A percentile compares a stretch with the other conserved stretches of the same genome.
These are phyloP conservation scores for Serilophus lunatus DNA, from an alignment of 2,113 vertebrate genomes.

Conservation along the genomic window DNA sequence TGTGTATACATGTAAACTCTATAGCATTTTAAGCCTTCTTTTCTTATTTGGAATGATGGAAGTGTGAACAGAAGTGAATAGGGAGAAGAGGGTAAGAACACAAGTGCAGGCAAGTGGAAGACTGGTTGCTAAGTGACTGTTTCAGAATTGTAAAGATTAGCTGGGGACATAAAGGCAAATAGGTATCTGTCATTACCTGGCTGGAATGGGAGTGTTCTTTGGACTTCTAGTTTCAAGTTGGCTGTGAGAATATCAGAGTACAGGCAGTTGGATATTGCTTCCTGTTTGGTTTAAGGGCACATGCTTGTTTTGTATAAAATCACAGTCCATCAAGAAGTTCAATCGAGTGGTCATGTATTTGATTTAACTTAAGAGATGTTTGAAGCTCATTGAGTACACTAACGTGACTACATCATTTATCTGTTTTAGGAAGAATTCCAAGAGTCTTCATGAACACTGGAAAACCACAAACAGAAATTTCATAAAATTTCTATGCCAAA, in stretches of 20 bases:
- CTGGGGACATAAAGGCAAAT: background rate
- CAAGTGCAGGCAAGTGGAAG: background rate
- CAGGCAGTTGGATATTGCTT: fast-evolving
- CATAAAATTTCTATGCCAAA: background rate
- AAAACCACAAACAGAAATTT: background rate
- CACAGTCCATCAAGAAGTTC: background rate
- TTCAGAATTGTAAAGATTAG: background rate
- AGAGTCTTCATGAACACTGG: background rate
- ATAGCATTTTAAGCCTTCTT: background rate
- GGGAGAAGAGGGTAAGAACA: background rate
- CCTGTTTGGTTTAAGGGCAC: background rate
- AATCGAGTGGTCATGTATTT: background rate
- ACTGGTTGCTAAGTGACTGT: background rate
- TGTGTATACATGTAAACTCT: background rate
- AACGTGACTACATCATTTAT: background rate
- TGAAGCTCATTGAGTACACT: background rate
- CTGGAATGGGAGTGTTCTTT: background rate
- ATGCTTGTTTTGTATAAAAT: background rate
- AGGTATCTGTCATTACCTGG: background rate
- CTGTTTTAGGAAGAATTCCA: background rate
- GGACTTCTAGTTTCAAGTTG: background rate
- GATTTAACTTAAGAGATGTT: background rate
- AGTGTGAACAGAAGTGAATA: background rate
- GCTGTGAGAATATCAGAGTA: background rate
- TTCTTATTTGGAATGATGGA: background rate